phyloP scores from a whole-genome alignment of 1,140 invertebrate species.

The Aphelinus certus region DNA sequence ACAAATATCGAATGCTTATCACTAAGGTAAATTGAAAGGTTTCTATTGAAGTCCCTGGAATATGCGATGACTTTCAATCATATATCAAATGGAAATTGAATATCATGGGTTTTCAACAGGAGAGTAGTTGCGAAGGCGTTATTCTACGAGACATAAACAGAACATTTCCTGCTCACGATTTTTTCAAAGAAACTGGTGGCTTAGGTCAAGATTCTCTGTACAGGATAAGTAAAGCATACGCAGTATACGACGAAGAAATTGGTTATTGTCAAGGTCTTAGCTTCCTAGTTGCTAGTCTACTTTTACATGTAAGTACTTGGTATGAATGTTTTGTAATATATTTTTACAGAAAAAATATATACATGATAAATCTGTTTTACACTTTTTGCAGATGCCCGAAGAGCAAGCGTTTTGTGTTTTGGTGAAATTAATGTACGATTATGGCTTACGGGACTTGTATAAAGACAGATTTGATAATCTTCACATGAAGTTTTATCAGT shows the following conservation, averaged over 20 bases:
- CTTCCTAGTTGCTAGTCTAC: constrained; percentile 93
- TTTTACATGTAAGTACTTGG: constrained; percentile 85
- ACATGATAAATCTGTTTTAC: constrained; percentile 46
- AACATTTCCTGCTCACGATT: constrained; percentile 98
- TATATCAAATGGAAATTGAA: too few relatives aligned
- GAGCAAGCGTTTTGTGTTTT: constrained; percentile 98
- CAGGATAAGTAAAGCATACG: constrained; percentile 96
- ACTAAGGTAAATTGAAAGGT: constrained; percentile 75
- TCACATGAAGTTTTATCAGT: constrained; percentile 93
- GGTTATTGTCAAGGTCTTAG: constrained; percentile 99
- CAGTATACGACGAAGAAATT: constrained; percentile 96
- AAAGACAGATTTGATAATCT: constrained; percentile 96
- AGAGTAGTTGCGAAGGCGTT: constrained; percentile 88
- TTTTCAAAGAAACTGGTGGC: constrained; percentile 92
- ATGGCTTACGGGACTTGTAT: constrained; percentile 92
- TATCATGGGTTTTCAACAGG: constrained; percentile 65
- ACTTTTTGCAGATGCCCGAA: constrained; percentile 89
- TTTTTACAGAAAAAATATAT: not conserved
- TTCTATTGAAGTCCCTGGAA: not conserved
- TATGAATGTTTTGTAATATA: constrained; percentile 6
- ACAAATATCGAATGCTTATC: constrained; percentile 90
- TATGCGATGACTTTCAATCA: too few relatives aligned
- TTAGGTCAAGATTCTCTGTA: constrained; percentile 94
- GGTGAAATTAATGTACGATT: constrained; percentile 97
- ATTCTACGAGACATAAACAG: constrained; percentile 96